Base-by-base conservation (phyloP, 2,888 invertebrate genomes). In the Apamea monoglypha region DNA sequence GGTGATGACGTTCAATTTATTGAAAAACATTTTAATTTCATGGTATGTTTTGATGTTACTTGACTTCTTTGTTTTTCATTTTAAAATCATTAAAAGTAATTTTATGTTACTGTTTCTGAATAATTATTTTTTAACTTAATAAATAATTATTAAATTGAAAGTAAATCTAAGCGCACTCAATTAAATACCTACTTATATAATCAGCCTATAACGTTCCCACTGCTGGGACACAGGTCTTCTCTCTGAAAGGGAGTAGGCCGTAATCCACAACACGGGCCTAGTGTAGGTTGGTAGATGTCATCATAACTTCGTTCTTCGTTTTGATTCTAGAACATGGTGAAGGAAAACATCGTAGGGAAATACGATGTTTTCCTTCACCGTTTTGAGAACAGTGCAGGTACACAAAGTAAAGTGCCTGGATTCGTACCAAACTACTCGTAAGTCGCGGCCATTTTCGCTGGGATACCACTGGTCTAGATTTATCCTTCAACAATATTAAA, bases 1-100 rank as follows among this genome's bases (percentile, higher is more conserved):
- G 32, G 3, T 68, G 59, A 76, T 83, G 80, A 36, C 7, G 36
- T n/a, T 47, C 32, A 72, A 59, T 81, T 63, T 56, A 68, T 63
- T 74, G 29, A 12, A 50, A 67, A 40, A 32, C 25, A 18, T 25
- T 44, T 44, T 56, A 25, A 47, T 47, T 59, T 32, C 2, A 44
- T 44, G 18, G 5, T 56, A 6, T 18, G 32, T 14, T 18, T 56
- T 2, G 56, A n/a, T 18, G 25, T 14, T 2, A 40, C 29, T 29
- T 69, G 29, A 4, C 0, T 40, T 47, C 18, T 32, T 16, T 25
- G 0, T 16, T 69, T 29, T n/a, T 53, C 10, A 59, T 71, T 36
- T 36, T 61, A 71, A n/a, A 36, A 36, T 10, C 8, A 16, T 29
- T 8, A 47, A 69, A 47, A 25, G 50, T 50, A 5, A 50, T 69